phyloP scores from a whole-genome alignment of 1,140 invertebrate species.

The Littorina saxatilis region DNA sequence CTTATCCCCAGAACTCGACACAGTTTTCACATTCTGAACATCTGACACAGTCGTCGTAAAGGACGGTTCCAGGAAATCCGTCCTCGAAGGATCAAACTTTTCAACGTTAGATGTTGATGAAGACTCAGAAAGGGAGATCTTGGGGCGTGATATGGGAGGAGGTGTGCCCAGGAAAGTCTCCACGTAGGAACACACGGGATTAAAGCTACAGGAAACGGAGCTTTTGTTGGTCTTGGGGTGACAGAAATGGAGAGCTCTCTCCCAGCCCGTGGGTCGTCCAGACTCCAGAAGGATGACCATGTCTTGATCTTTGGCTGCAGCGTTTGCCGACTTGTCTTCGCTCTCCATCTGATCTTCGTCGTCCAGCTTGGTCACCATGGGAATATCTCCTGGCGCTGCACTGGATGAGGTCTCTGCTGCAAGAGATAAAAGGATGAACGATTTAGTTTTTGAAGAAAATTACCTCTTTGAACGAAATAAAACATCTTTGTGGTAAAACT shows the following conservation, averaged over 20 bases:
- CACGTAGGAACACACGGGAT: slow-evolving; percentile 31
- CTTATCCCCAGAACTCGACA: not conserved
- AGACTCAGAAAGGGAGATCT: not conserved
- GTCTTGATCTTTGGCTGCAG: not conserved
- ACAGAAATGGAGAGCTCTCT: slow-evolving; percentile 10
- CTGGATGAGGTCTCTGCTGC: not conserved
- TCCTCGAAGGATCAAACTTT: not conserved
- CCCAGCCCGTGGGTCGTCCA: not conserved
- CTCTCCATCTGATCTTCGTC: slow-evolving; percentile 63
- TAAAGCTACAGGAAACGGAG: not conserved
- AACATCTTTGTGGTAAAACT: no score
- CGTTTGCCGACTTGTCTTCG: slow-evolving; percentile 30
- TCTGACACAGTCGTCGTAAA: not conserved
- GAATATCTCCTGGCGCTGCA: slow-evolving; percentile 30
- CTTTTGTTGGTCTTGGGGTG: not conserved
- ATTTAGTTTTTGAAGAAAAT: no score
- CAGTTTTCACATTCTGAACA: no score
- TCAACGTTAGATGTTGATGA: not conserved
- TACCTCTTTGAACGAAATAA: no score
- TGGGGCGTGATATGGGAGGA: not conserved
- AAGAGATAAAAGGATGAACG: no score
- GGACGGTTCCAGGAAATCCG: not conserved
- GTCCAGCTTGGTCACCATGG: slow-evolving; percentile 63
- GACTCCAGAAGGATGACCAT: slow-evolving; percentile 45
- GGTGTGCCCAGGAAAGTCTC: slow-evolving; percentile 30